Percentiles rank a stretch among this genome's conserved stretches.
Conservation (phyloP, 2,888 invertebrate species). For the Aquatica leii region DNA sequence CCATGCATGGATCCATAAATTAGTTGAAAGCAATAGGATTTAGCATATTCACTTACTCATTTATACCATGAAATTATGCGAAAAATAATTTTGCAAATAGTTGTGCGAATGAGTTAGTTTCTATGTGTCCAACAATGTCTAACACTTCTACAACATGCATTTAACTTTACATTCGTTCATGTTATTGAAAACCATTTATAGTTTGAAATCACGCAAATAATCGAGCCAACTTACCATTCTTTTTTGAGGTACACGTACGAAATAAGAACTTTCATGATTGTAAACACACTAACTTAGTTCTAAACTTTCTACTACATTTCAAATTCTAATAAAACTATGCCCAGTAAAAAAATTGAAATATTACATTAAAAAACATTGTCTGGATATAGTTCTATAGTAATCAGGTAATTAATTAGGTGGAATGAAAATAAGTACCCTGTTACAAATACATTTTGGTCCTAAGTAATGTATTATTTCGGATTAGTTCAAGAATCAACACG, state of each 20-base stretch:
- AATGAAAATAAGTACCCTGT: no score
- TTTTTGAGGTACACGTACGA: slow-evolving; percentile 43
- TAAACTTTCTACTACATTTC: slow-evolving; percentile 42
- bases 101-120: slow-evolving; percentile 20
- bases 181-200: slow-evolving; percentile 18
- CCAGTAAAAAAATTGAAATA: slow-evolving; percentile 21
- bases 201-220: slow-evolving; percentile 36
- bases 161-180: slow-evolving; percentile 24
- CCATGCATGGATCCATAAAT: slow-evolving; percentile 1
- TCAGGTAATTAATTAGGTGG: no score
- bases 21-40: background rate
- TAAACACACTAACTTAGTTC: slow-evolving; percentile 28
- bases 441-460: no score
- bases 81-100: no score
- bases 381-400: slow-evolving; percentile 3
- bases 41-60: slow-evolving; percentile 5
- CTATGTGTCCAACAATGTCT: slow-evolving; percentile 27
- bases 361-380: no score
- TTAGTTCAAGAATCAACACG: no score
- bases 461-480: no score
- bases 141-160: slow-evolving; percentile 34
- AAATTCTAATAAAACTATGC: slow-evolving; percentile 35
- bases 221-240: slow-evolving; percentile 50
- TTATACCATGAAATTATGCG: slow-evolving; percentile 5
- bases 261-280: slow-evolving; percentile 37